Percentiles rank a stretch among this genome's conserved stretches.
Evolutionary conservation across 1,140 invertebrate genomes (phyloP).

Genomic region (Rhopalosiphum padi): DNA sequence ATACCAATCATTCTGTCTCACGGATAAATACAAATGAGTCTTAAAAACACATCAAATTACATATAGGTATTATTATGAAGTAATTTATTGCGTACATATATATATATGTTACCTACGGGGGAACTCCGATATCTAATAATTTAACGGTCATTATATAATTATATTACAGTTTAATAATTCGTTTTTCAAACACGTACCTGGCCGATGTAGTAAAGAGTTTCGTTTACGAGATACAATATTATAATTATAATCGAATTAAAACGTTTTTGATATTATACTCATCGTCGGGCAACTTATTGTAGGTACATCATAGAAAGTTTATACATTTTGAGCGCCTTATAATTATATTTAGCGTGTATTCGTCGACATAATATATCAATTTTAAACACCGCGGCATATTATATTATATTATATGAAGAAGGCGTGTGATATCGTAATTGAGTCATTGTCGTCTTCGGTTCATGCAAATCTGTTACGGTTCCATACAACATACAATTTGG

Average conservation of each 20-base stretch:
- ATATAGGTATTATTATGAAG: neutral
- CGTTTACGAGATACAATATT: neutral
- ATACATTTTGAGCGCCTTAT: neutral
- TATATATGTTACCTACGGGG: too few species aligned
- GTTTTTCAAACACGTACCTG: neutral
- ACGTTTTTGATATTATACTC: neutral
- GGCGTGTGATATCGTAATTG: slow-evolving; percentile 20
- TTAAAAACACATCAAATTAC: neutral
- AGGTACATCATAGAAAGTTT: neutral
- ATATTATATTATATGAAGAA: neutral
- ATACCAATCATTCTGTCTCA: neutral
- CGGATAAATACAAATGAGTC: neutral
- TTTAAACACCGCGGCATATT: neutral
- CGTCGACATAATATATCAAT: neutral
- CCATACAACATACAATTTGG: slow-evolving; percentile 1
- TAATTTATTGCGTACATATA: too few species aligned
- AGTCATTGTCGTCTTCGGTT: slow-evolving; percentile 20
- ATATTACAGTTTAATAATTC: neutral
- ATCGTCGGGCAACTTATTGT: neutral
- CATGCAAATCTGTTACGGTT: slow-evolving; percentile 38
- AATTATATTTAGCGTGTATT: neutral
- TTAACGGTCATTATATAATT: neutral
- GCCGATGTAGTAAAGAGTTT: neutral
- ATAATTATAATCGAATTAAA: neutral
- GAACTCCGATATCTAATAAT: neutral